A percentile compares a stretch with the other conserved stretches of the same genome.
Evolutionary conservation across 2,888 invertebrate species (phyloP).

Genomic region (Caenorhabditis sp.): DNA sequence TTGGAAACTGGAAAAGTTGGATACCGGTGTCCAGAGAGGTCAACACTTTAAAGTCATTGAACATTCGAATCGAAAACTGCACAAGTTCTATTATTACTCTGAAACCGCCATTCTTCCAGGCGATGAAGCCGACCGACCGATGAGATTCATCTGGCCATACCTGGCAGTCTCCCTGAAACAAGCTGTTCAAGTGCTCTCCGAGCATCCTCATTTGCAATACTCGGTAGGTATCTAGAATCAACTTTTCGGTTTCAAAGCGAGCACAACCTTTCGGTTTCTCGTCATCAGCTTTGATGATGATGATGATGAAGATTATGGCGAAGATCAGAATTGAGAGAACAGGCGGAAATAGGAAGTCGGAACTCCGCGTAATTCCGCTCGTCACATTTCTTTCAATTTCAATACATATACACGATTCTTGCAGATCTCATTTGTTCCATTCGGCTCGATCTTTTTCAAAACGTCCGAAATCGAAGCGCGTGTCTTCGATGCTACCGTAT

Average conservation of each 20-base stretch:
- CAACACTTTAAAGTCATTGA: no score
- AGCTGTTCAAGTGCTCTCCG: slow-evolving; percentile 61
- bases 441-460: slow-evolving; percentile 65
- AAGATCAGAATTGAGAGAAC: no score
- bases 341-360: no score
- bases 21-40: no score
- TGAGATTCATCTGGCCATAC: slow-evolving; percentile 68
- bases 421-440: slow-evolving; percentile 70
- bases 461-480: slow-evolving; percentile 63
- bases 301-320: no score
- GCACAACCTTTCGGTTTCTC: background rate
- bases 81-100: no score
- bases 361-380: no score
- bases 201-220: slow-evolving; percentile 66
- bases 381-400: background rate
- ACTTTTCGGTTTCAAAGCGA: background rate
- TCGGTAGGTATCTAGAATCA: no score
- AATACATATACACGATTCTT: background rate
- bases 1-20: background rate
- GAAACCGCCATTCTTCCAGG: slow-evolving; percentile 10
- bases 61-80: no score
- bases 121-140: slow-evolving; percentile 60
- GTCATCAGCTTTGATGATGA: no score
- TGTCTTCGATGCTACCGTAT: slow-evolving; percentile 68
- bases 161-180: slow-evolving; percentile 66